These are phyloP conservation scores for Hemiprocne comata DNA, from an alignment of 2,113 vertebrate species.

Conservation along the genomic window DNA sequence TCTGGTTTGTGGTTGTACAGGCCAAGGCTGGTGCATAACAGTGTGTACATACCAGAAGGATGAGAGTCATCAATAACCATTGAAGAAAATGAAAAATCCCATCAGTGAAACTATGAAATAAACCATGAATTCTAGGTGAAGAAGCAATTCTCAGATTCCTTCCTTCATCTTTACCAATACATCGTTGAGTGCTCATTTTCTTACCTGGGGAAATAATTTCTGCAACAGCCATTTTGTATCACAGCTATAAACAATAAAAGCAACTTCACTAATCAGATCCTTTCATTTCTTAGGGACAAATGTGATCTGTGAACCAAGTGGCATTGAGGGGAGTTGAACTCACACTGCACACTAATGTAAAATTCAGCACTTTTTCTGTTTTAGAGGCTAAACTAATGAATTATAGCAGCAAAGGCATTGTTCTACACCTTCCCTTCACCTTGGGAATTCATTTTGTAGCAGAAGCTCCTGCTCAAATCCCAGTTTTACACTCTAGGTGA, in stretches of 20 bases:
- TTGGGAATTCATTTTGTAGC: background rate
- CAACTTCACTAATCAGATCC: background rate
- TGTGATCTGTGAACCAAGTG: background rate
- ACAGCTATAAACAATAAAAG: background rate
- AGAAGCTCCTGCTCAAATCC: background rate
- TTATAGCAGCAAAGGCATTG: background rate
- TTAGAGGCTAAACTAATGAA: background rate
- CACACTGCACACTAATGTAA: fast-evolving
- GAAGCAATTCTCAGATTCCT: conserved; percentile 10
- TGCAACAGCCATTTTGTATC: conserved; percentile 10
- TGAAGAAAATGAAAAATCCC: conserved; percentile 2
- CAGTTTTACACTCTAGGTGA: background rate
- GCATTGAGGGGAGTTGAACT: background rate
- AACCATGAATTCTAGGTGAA: conserved; percentile 47
- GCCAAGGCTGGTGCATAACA: conserved; percentile 31
- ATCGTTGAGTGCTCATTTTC: background rate
- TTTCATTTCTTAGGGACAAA: background rate
- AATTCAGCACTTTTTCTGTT: background rate
- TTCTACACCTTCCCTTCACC: background rate
- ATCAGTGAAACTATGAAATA: conserved; percentile 20
- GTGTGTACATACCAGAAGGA: conserved; percentile 1
- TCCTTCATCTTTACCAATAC: background rate
- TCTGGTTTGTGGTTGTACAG: conserved; percentile 43
- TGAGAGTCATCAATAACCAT: background rate
- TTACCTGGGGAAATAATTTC: background rate